These are phyloP conservation scores for Chloroclysta siterata DNA, from an alignment of 2,888 invertebrate species.

Conservation along the genomic window DNA sequence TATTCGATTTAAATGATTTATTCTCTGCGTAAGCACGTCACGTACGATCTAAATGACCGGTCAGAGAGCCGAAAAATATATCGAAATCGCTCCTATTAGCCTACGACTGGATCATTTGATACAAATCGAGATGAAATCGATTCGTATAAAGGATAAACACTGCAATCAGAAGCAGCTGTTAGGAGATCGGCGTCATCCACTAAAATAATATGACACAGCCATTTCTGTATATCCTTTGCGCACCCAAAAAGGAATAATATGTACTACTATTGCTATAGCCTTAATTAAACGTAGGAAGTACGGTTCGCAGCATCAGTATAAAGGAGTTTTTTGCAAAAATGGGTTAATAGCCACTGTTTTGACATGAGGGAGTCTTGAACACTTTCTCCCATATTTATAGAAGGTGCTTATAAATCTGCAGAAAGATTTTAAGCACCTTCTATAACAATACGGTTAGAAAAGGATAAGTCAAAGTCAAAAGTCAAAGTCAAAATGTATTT, in stretches of 20 bases:
- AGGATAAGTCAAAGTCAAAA: too few relatives aligned
- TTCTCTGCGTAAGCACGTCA: conserved; percentile 80
- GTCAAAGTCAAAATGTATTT: too few relatives aligned
- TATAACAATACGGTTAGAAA: too few relatives aligned
- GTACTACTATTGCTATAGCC: conserved; percentile 63
- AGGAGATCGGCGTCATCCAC: conserved; percentile 80
- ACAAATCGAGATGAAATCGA: conserved; percentile 79
- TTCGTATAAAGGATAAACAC: conserved; percentile 79
- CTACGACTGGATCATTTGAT: conserved; percentile 76
- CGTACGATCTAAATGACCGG: conserved; percentile 80
- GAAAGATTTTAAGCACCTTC: too few relatives aligned
- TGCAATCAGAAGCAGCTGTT: conserved; percentile 83
- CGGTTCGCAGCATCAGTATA: conserved; percentile 52
- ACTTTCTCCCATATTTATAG: too few relatives aligned
- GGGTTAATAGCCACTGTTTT: too few relatives aligned
- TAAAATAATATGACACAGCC: conserved; percentile 85
- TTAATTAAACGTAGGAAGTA: conserved; percentile 68
- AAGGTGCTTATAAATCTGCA: too few relatives aligned
- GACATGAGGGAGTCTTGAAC: too few relatives aligned
- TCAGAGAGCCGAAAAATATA: conserved; percentile 77
- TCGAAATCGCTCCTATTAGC: conserved; percentile 78
- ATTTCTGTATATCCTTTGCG: conserved; percentile 73
- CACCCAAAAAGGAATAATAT: conserved; percentile 71
- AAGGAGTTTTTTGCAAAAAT: background rate
- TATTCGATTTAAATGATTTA: conserved; percentile 81